Evolutionary conservation across 2,113 vertebrate genomes (phyloP).

Genomic region (Xenotilapia longispinis): DNA sequence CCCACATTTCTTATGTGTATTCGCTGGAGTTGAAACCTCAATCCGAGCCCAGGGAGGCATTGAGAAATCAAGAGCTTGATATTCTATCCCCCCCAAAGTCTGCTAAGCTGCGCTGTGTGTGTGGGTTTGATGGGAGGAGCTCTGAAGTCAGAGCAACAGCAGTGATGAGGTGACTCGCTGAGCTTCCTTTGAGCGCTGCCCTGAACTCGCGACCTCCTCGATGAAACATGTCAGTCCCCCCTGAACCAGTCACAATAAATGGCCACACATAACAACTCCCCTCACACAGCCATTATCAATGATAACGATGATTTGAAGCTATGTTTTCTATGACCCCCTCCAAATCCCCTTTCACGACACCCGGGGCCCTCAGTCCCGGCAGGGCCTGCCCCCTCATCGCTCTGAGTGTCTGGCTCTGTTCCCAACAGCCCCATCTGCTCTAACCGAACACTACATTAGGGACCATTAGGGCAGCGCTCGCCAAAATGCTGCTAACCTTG

Average conservation of each 20-base stretch:
- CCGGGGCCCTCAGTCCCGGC: not conserved
- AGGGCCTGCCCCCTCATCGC: constrained; percentile 6
- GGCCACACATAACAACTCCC: constrained; percentile 18
- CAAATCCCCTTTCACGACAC: not conserved
- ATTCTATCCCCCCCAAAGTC: constrained; percentile 6
- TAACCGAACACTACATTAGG: constrained; percentile 54
- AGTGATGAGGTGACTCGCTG: constrained; percentile 48
- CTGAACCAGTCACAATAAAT: not conserved
- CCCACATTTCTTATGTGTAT: constrained; percentile 11
- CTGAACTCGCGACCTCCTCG: constrained; percentile 15
- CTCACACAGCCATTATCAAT: constrained; percentile 17
- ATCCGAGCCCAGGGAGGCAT: not conserved
- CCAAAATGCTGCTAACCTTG: constrained; percentile 37
- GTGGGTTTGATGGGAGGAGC: constrained; percentile 4
- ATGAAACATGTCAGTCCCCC: constrained; percentile 5
- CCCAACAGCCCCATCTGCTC: constrained; percentile 61
- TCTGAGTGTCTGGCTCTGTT: constrained; percentile 36
- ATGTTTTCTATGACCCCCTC: constrained; percentile 28
- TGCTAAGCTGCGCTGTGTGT: not conserved
- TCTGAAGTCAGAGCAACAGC: constrained; percentile 1
- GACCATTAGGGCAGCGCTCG: constrained; percentile 29
- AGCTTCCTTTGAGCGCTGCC: constrained; percentile 27
- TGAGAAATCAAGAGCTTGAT: constrained; percentile 12
- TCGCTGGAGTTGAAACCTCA: constrained; percentile 9
- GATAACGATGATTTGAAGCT: constrained; percentile 43